These are phyloP conservation scores for Bettongia penicillata DNA, from an alignment of 2,113 vertebrate species.

Conservation along the genomic window DNA sequence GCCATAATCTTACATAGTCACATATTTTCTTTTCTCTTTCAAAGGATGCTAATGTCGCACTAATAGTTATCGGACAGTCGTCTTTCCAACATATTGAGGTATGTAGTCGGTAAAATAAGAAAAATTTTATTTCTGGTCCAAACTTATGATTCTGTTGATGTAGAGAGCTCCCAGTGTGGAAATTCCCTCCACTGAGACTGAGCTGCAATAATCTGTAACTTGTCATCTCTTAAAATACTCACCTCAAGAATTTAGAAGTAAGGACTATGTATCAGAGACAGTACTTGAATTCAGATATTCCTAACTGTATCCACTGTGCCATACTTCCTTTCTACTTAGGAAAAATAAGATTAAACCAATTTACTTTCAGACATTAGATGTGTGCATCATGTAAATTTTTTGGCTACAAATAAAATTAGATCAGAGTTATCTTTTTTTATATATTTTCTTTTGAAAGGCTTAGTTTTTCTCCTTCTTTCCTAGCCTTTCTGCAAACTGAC, in stretches of 20 bases:
- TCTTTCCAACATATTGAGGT: slow-evolving; percentile 93
- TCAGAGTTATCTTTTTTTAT: slow-evolving; percentile 23
- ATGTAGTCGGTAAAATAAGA: slow-evolving; percentile 66
- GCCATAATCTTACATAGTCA: background rate
- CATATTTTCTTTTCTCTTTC: slow-evolving; percentile 44
- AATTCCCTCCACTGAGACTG: background rate
- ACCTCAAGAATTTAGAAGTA: background rate
- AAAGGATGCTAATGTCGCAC: slow-evolving; percentile 89
- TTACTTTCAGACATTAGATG: background rate
- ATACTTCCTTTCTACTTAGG: background rate
- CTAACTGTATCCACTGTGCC: background rate
- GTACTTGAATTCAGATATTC: background rate
- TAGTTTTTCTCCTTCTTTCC: slow-evolving; percentile 54
- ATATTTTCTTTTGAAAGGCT: slow-evolving; percentile 36
- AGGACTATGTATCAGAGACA: background rate
- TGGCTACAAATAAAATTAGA: slow-evolving; percentile 11
- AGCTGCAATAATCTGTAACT: background rate
- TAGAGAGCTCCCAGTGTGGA: background rate
- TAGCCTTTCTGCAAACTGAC: slow-evolving; percentile 94
- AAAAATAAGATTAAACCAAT: background rate
- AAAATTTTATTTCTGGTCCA: slow-evolving; percentile 23
- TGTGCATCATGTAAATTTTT: background rate
- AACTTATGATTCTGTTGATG: background rate
- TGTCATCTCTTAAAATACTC: background rate
- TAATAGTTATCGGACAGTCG: slow-evolving; percentile 95